Base-by-base conservation (phyloP, 2,888 invertebrate genomes). In the Cistogaster globosa region DNA sequence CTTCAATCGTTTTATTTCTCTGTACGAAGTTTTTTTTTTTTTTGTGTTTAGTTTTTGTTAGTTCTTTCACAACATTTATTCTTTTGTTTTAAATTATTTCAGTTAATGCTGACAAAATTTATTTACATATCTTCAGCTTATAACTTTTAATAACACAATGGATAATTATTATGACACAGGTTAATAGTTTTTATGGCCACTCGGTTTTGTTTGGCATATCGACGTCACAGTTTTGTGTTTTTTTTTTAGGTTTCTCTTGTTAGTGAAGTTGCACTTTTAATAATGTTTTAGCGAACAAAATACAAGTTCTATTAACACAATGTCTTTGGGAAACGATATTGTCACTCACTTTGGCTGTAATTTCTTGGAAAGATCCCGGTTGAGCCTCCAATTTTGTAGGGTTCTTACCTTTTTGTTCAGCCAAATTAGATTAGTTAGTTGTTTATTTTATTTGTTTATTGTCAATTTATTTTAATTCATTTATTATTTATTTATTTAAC, bases 261-360 rank as follows among this genome's bases (percentile, higher is more conserved):
- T 38, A 38, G 38, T 38, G 38, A 38, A 38, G 38, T 38, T 38
- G 7, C 38, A 38, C 38, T 38, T 91, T 90, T 0, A 89, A 89
- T 78, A 91, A 90, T 1, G 91, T 90, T 80, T 92, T 91, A 12
- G 89, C 89, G 63, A 90, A 38, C 38, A 38, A 38, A 38, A 38
- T 38, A 38, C 38, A 68, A 48, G 48, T 48, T 48, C n/a, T 16
- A 48, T 18, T 36, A 62, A 62, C 18, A 62, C 38, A 0, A 9
- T 62, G n/a, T 5, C 36, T 60, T 60, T 16, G 26, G 6, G 48
- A 6, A 48, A 48, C 16, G n/a, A 16, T n/a, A 48, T n/a, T 48
- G 16, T 48, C n/a, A 16, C n/a, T 18, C 18, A 38, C 11, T 62
- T 62, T 38, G 38, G 60, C 36, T 48, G 48, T 48, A 18, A 18